A percentile compares a stretch with the other conserved stretches of the same genome.
phyloP scores from a whole-genome alignment of 1,140 invertebrate genomes.

The Drosophila nasuta region DNA sequence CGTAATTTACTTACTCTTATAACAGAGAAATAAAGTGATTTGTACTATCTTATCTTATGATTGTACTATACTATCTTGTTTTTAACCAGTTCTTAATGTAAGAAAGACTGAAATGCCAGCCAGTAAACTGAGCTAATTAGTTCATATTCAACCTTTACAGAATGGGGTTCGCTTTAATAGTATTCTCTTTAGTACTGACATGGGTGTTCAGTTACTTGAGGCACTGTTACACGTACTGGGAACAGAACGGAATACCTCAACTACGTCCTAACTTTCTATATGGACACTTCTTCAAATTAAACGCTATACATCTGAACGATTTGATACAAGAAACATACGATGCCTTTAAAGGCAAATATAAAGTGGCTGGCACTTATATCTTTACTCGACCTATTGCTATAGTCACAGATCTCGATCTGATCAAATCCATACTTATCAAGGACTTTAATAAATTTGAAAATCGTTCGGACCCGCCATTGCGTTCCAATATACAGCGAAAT shows the following conservation, averaged over 20 bases:
- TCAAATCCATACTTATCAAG: conserved; percentile 86
- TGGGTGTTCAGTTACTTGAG: conserved; percentile 41
- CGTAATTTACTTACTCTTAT: no score
- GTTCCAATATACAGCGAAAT: conserved; percentile 46
- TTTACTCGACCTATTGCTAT: conserved; percentile 85
- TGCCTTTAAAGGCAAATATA: conserved; percentile 44
- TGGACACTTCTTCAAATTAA: conserved; percentile 40
- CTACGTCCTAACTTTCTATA: conserved; percentile 42
- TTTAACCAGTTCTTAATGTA: neutral
- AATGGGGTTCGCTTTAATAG: conserved; percentile 30
- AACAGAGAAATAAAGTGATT: no score
- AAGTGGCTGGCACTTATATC: conserved; percentile 84
- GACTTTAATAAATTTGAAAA: conserved; percentile 86
- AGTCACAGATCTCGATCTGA: conserved; percentile 86
- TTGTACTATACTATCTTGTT: no score
- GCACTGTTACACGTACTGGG: conserved; percentile 45
- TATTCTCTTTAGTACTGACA: conserved; percentile 6
- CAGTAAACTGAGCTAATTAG: neutral
- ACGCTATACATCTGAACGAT: conserved; percentile 31
- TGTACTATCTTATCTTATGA: no score
- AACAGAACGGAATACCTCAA: conserved; percentile 33
- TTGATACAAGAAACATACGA: conserved; percentile 58
- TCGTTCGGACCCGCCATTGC: conserved; percentile 37
- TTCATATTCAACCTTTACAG: neutral
- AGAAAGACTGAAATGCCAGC: neutral